Evolutionary conservation across 2,888 invertebrate genomes (phyloP).

Genomic region (Venusia cambrica): DNA sequence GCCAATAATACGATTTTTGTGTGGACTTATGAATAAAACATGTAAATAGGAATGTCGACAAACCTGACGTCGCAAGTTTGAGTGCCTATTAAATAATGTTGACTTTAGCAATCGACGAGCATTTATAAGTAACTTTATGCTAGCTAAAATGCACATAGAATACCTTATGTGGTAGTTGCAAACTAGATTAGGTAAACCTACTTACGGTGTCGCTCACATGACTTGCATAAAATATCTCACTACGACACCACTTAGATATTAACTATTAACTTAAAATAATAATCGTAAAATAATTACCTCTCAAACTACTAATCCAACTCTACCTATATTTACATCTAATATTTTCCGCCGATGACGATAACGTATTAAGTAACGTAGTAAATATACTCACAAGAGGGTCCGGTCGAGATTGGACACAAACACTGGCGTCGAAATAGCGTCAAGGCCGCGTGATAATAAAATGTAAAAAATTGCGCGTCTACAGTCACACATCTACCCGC

Average conservation of each 20-base stretch:
- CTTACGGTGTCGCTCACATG: too few relatives aligned
- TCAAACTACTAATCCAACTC: too few relatives aligned
- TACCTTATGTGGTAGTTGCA: too few relatives aligned
- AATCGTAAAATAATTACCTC: too few relatives aligned
- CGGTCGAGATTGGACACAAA: slow-evolving; percentile 31
- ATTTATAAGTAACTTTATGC: too few relatives aligned
- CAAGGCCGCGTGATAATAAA: slow-evolving; percentile 51
- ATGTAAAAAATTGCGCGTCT: slow-evolving; percentile 27
- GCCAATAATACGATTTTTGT: slow-evolving; percentile 5
- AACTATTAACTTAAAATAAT: too few relatives aligned
- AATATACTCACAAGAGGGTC: slow-evolving; percentile 55
- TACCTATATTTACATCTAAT: not conserved
- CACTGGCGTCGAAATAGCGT: slow-evolving; percentile 54
- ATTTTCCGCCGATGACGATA: not conserved
- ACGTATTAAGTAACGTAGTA: slow-evolving; percentile 15
- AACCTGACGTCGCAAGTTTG: slow-evolving; percentile 21
- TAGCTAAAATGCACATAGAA: too few relatives aligned
- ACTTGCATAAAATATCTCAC: too few relatives aligned
- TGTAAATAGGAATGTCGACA: slow-evolving; percentile 22
- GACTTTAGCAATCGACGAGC: slow-evolving; percentile 12
- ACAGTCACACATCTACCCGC: slow-evolving; percentile 26
- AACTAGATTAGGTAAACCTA: too few relatives aligned
- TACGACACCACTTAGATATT: too few relatives aligned
- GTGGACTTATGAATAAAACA: slow-evolving; percentile 19
- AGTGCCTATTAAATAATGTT: slow-evolving; percentile 12